These are phyloP conservation scores for Dendrophyllia cribrosa DNA, from an alignment of 64 coral and sea anemone species.

Conservation along the genomic window DNA sequence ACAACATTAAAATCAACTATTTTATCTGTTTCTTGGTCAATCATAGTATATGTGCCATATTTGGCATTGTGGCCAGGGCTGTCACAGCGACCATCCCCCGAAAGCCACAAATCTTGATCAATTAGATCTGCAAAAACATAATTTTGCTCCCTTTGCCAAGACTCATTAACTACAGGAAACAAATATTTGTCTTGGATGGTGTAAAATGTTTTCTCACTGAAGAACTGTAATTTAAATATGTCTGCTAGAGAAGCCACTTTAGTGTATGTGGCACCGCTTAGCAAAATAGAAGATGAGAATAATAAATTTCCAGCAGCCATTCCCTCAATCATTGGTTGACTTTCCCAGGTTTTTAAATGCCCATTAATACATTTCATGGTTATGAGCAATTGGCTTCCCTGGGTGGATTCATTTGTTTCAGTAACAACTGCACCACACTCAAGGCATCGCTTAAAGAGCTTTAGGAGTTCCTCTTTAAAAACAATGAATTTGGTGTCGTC, in stretches of 20 bases:
- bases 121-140: conserved; percentile 19
- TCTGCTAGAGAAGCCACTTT: conserved; percentile 24
- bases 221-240: conserved; percentile 33
- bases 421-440: conserved; percentile 27
- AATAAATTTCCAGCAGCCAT: conserved; percentile 73
- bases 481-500: conserved; percentile 55
- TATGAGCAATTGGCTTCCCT: background rate
- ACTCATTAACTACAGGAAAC: conserved; percentile 59
- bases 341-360: conserved; percentile 30
- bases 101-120: background rate
- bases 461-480: conserved; percentile 5
- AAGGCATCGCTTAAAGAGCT: conserved; percentile 37
- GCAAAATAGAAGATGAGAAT: conserved; percentile 57
- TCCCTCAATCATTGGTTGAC: conserved; percentile 19
- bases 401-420: conserved; percentile 2
- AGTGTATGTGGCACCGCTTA: conserved; percentile 21
- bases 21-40: conserved; percentile 5
- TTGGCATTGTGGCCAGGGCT: conserved; percentile 51
- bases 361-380: conserved; percentile 30
- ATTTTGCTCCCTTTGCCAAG: conserved; percentile 34
- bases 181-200: conserved; percentile 55
- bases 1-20: conserved; percentile 43
- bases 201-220: conserved; percentile 65
- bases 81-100: conserved; percentile 5
- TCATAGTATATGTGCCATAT: conserved; percentile 61